Evolutionary conservation across 2,888 invertebrate species (phyloP), one percentile per base, ranked within the genome.

Genomic region (Mimachlamys varia): DNA sequence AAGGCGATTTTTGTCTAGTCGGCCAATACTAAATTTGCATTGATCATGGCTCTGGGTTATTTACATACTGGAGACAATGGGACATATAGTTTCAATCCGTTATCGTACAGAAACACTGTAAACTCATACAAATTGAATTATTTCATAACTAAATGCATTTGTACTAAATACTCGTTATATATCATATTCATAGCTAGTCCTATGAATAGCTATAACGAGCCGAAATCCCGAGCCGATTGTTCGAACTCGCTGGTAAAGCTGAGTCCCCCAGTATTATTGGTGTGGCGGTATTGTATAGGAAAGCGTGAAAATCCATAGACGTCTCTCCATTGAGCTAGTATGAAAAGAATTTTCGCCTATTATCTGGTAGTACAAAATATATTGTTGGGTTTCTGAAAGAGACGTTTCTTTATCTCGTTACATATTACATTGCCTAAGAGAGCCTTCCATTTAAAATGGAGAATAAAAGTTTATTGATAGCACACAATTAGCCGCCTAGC

Each of bases 311-410:
- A 95, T 95, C 95, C 94, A 95, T 95, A 94, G 94, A 93, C 91
- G 92, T 90, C 94, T 93, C 94, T 94, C 94, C 93, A 95, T 91
- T 90, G 91, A 90, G 91, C 91, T 76, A 33, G 76, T 76, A 76
- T 94, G 94, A 94, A 95, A 94, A 93, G 94, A 94, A 94, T 94
- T 95, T 94, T 94, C 92, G 90, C 88, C 95, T 93, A 95, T 95
- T 95, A 95, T 95, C 95, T 94, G 92, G 92, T 91, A 90, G 92
- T 92, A 93, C 94, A 95, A 95, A 95, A 95, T 95, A 95, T 95
- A 95, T 95, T 95, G 95, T 95, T 95, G 93, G 95, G 94, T 94
- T 93, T 95, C 95, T 95, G 94, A 95, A 95, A 94, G 94, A 94
- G 93, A 91, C 94, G 93, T 95, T 95, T 95, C 95, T 95, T 76